A percentile compares a stretch with the other conserved stretches of the same genome.
These are phyloP conservation scores for Scaptodrosophila latifasciaeformis DNA, from an alignment of 2,888 invertebrate genomes.

Conservation along the genomic window DNA sequence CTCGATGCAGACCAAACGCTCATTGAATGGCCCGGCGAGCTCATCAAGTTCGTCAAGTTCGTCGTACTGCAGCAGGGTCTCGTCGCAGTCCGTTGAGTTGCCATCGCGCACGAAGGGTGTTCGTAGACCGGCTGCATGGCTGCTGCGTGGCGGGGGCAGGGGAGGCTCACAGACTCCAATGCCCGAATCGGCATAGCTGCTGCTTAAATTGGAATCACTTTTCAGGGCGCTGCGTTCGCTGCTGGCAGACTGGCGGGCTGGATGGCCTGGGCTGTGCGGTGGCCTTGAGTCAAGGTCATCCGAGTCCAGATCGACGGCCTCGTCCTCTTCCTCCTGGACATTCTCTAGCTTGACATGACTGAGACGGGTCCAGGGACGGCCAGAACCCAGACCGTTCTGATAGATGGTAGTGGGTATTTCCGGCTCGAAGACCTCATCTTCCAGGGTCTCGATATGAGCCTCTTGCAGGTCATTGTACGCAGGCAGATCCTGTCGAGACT, in stretches of 20 bases:
- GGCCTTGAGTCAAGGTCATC: constrained; percentile 31
- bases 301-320: constrained; percentile 47
- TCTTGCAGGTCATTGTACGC: constrained; percentile 54
- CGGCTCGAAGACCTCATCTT: constrained; percentile 48
- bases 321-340: constrained; percentile 66
- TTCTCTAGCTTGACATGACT: constrained; percentile 66
- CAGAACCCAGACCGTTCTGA: constrained; percentile 39
- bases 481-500: constrained; percentile 9
- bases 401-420: constrained; percentile 59
- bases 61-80: constrained; percentile 70
- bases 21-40: constrained; percentile 43
- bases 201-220: constrained; percentile 71
- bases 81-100: constrained; percentile 73
- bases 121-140: constrained; percentile 23
- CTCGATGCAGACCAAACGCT: constrained; percentile 73
- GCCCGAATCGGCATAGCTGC: constrained; percentile 72
- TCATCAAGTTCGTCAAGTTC: constrained; percentile 68
- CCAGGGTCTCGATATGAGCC: constrained; percentile 56
- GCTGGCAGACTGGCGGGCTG: constrained; percentile 48
- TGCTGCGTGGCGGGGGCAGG: constrained; percentile 32
- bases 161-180: constrained; percentile 40
- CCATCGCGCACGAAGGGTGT: constrained; percentile 68
- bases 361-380: constrained; percentile 52
- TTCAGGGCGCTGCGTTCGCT: constrained; percentile 59
- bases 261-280: background rate